phyloP scores from a whole-genome alignment of 2,888 invertebrate genomes.

The Anoncus sp. region DNA sequence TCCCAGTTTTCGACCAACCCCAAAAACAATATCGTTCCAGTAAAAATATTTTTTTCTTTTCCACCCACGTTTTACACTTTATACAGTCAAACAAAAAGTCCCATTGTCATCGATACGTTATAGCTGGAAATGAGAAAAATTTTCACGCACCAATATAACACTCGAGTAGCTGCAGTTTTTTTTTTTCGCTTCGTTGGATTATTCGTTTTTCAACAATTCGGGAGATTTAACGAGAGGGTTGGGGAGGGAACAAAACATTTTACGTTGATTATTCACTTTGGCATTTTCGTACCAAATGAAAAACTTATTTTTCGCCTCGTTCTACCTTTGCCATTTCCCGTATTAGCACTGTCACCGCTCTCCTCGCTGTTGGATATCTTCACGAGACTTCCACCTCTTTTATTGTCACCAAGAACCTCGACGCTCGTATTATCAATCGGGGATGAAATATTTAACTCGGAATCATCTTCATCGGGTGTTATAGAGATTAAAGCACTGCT shows the following conservation, averaged over 20 bases:
- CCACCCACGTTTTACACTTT: background rate
- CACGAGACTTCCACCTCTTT: slow-evolving; percentile 60
- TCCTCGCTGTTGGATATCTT: slow-evolving; percentile 77
- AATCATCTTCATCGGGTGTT: slow-evolving; percentile 61
- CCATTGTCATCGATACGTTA: too few species aligned
- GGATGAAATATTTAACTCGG: slow-evolving; percentile 20
- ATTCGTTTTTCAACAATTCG: too few species aligned
- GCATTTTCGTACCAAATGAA: slow-evolving; percentile 89
- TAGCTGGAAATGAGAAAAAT: background rate
- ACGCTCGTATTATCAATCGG: slow-evolving; percentile 42
- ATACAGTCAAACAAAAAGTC: background rate
- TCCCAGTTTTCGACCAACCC: too few species aligned
- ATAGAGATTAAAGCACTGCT: slow-evolving; percentile 76
- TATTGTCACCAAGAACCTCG: slow-evolving; percentile 69
- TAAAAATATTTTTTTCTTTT: background rate
- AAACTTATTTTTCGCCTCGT: slow-evolving; percentile 89
- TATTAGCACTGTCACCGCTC: slow-evolving; percentile 79
- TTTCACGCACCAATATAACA: background rate
- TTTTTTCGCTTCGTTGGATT: too few species aligned
- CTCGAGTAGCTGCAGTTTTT: slow-evolving; percentile 7
- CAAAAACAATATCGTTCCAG: too few species aligned
- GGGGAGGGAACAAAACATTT: background rate
- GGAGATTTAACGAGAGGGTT: too few species aligned
- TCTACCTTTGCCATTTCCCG: slow-evolving; percentile 87
- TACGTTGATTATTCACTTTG: too few species aligned